A percentile compares a stretch with the other conserved stretches of the same genome.
Evolutionary conservation across 2,888 invertebrate species (phyloP).

Genomic region (Epirrhoe tristata): DNA sequence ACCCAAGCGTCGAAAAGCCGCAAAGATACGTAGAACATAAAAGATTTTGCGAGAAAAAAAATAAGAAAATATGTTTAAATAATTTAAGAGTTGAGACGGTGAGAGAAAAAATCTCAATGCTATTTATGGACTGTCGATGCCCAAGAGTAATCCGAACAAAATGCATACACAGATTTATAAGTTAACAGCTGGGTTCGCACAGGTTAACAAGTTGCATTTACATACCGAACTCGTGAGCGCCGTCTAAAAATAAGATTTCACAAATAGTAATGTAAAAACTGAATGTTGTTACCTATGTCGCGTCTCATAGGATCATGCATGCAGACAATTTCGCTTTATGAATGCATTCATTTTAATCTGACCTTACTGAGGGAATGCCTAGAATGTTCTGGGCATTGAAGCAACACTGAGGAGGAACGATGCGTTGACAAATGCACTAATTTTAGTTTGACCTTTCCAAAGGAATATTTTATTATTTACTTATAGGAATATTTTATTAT

Average conservation of each 20-base stretch:
- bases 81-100: not conserved
- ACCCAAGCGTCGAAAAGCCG: not conserved
- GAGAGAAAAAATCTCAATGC: conserved; percentile 4
- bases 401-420: not conserved
- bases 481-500: too few species aligned
- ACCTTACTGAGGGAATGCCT: conserved; percentile 1
- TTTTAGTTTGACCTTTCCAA: not conserved
- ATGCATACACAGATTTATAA: conserved; percentile 43
- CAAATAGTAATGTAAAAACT: conserved; percentile 50
- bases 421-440: not conserved
- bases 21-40: not conserved
- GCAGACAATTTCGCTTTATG: conserved; percentile 17
- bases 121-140: conserved; percentile 21
- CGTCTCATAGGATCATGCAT: conserved; percentile 21
- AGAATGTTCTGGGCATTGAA: not conserved
- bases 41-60: not conserved
- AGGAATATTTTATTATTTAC: too few species aligned
- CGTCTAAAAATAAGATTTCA: conserved; percentile 75
- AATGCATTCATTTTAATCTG: conserved; percentile 11
- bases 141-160: conserved; percentile 21
- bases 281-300: conserved; percentile 38
- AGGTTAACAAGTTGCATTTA: conserved; percentile 70
- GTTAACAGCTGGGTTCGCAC: conserved; percentile 45
- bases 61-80: not conserved
- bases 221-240: conserved; percentile 67